Evolutionary conservation across 2,113 vertebrate species (phyloP), one percentile per base, ranked within the genome.

Genomic region (Embiotoca jacksoni): DNA sequence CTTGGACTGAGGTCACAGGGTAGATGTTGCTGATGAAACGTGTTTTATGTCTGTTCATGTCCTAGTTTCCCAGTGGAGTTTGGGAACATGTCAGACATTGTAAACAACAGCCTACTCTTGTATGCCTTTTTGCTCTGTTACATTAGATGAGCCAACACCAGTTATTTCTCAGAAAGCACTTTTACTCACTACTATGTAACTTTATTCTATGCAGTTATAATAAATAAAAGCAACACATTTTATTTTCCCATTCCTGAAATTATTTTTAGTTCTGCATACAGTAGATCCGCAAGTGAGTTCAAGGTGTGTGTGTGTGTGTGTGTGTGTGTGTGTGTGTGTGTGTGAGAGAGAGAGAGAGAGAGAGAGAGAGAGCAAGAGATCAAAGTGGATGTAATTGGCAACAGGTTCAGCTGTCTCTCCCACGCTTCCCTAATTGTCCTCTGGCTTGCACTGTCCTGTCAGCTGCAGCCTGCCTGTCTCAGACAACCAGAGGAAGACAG

Each of bases 331-430:
- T 52, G 49, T 23, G 23, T 23, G 23, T 23, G 23, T 23, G 49
- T 64, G 4, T 55, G 23, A n/a, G n/a, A n/a, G 13, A 32, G 30
- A n/a, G 49, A 23, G 23, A 23, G 23, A 23, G 23, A 23, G 23
- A 23, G 23, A 23, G 23, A 74, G 23, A 23, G 23, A 23, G 23
- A 23, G 23, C n/a, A n/a, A 23, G 23, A 23, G 23, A 74, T 75
- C 59, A 37, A 30, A 80, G 70, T 60, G 64, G 3, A 5, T 14
- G 58, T 87, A 84, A 85, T 86, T 92, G 87, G 83, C 60, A 81
- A 74, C 77, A 67, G 84, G 81, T 91, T 81, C 88, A 89, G 84
- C 88, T 82, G 88, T 85, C 86, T 82, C 86, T 82, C 80, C 90
- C 78, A 88, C 75, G 72, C 87, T 59, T 73, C 66, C 63, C 44